These are phyloP conservation scores for Troides aeacus DNA, from an alignment of 2,888 invertebrate species.

Conservation along the genomic window DNA sequence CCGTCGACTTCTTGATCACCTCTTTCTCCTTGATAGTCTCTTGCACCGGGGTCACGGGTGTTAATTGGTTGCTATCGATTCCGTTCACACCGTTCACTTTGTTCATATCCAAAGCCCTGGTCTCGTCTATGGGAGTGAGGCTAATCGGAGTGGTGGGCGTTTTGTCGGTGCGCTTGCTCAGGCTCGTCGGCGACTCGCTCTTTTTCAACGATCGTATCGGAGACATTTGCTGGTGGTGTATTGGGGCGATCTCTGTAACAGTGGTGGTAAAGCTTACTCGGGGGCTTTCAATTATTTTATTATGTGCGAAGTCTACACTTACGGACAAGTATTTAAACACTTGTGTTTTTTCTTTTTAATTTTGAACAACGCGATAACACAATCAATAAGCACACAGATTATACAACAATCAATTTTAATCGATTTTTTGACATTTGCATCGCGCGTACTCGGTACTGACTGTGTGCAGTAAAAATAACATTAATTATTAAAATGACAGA, in stretches of 20 bases:
- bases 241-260: constrained; percentile 76
- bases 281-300: constrained; percentile 16
- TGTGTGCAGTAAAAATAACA: too few relatives aligned
- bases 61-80: constrained; percentile 62
- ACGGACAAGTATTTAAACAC: constrained; percentile 4
- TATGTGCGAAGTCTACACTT: not conserved
- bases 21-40: constrained; percentile 61
- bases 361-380: constrained; percentile 15
- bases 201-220: constrained; percentile 76
- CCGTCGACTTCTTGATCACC: constrained; percentile 70
- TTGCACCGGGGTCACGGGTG: constrained; percentile 66
- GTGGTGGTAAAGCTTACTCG: constrained; percentile 38
- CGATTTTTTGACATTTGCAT: not conserved
- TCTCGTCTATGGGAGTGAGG: constrained; percentile 76
- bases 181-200: constrained; percentile 73
- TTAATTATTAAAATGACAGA: too few relatives aligned
- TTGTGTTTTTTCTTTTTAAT: not conserved
- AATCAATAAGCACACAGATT: constrained; percentile 28
- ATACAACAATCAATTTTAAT: constrained; percentile 17
- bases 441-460: constrained; percentile 23
- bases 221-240: constrained; percentile 78
- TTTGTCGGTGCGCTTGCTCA: constrained; percentile 74
- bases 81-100: constrained; percentile 59
- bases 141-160: constrained; percentile 75
- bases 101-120: constrained; percentile 71